A percentile compares a stretch with the other conserved stretches of the same genome.
phyloP scores from a whole-genome alignment of 2,888 invertebrate species.

The Ophraella communa region DNA sequence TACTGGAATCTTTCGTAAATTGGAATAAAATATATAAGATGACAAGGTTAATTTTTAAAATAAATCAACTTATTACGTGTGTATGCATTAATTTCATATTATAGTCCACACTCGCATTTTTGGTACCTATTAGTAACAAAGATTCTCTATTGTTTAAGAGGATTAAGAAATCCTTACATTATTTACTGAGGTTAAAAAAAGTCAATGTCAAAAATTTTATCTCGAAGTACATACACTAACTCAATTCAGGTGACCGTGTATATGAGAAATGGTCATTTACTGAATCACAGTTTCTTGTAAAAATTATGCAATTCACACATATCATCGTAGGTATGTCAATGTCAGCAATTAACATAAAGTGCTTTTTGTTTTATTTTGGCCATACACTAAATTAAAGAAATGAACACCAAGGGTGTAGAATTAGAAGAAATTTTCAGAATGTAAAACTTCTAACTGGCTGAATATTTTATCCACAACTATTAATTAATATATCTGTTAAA shows the following conservation, averaged over 20 bases:
- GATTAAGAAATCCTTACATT: background rate
- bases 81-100: background rate
- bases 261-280: slow-evolving; percentile 2
- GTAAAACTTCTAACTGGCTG: too few species aligned
- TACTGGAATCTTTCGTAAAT: too few species aligned
- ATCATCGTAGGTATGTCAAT: slow-evolving; percentile 8
- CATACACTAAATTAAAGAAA: background rate
- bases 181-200: slow-evolving; percentile 3
- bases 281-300: background rate
- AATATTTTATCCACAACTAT: too few species aligned
- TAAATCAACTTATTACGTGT: background rate
- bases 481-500: too few species aligned
- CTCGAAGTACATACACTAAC: background rate
- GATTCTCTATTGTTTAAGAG: background rate
- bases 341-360: slow-evolving; percentile 4
- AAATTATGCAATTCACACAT: slow-evolving; percentile 1
- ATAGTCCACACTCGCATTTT: background rate
- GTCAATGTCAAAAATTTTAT: slow-evolving; percentile 2
- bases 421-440: background rate
- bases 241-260: background rate
- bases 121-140: background rate
- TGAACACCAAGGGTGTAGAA: background rate
- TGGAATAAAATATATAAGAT: too few species aligned
- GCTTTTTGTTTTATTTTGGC: background rate
- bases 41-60: background rate